Percentiles rank a stretch among this genome's conserved stretches.
These are phyloP conservation scores for Polylopha cassiicola DNA, from an alignment of 2,888 invertebrate species.

Conservation along the genomic window DNA sequence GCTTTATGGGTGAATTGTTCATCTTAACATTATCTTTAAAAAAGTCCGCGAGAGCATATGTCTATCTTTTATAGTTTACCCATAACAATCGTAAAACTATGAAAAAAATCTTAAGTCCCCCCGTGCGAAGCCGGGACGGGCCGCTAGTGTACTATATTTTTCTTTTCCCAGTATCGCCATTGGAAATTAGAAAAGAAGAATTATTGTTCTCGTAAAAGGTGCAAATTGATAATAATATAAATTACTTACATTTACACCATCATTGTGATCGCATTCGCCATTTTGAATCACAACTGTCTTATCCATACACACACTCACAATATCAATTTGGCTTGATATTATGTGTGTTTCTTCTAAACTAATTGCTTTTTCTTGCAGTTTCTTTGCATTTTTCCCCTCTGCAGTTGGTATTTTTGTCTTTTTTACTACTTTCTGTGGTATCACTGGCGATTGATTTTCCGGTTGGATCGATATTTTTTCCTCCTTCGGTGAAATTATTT, in stretches of 20 bases:
- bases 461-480: conserved; percentile 38
- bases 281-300: conserved; percentile 51
- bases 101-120: no score
- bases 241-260: conserved; percentile 44
- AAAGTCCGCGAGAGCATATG: no score
- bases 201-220: neutral
- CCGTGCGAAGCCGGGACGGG: no score
- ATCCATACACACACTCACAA: conserved; percentile 40
- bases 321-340: conserved; percentile 27
- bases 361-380: conserved; percentile 2
- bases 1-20: no score
- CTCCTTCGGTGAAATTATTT: conserved; percentile 37
- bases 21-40: no score
- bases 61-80: no score
- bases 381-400: neutral
- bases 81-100: no score
- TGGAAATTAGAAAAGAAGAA: neutral
- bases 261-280: conserved; percentile 47
- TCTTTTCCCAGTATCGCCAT: no score
- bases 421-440: conserved; percentile 34
- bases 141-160: no score
- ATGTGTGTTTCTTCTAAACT: conserved; percentile 42
- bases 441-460: conserved; percentile 38
- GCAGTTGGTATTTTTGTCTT: conserved; percentile 24
- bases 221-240: neutral